Evolutionary conservation across 2,797 vertebrate genomes (phyloP).

Genomic region (Muraenolepis orangiensis): DNA sequence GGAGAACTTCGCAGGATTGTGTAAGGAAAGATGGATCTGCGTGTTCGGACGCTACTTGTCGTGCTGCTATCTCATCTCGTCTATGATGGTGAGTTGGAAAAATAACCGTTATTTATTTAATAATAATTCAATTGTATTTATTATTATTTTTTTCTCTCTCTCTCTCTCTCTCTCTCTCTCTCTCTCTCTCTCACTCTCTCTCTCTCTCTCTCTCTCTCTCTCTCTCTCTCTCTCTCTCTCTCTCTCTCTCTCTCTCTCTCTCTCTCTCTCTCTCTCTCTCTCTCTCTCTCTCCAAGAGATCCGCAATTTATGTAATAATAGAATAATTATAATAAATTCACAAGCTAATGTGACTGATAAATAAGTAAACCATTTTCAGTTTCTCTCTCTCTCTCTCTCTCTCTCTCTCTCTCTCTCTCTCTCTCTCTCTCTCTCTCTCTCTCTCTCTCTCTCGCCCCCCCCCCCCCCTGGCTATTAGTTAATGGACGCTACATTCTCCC

Average conservation of each 20-base stretch:
- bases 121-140: background rate
- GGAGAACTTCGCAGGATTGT: background rate
- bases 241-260: no score
- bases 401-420: background rate
- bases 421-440: no score
- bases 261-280: no score
- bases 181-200: no score
- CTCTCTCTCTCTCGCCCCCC: no score
- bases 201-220: no score
- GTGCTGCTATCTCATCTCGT: background rate
- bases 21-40: background rate
- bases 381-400: background rate
- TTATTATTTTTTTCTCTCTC: no score
- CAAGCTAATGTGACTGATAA: background rate
- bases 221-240: no score
- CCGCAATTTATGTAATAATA: background rate
- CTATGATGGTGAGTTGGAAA: background rate
- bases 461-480: background rate
- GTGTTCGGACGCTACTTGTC: background rate
- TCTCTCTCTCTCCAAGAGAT: background rate
- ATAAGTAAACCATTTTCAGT: no score
- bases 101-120: background rate
- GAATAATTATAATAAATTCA: background rate
- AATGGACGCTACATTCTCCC: background rate
- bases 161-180: no score